phyloP scores from a whole-genome alignment of 2,797 vertebrate species.

The Onychomys arenicola region DNA sequence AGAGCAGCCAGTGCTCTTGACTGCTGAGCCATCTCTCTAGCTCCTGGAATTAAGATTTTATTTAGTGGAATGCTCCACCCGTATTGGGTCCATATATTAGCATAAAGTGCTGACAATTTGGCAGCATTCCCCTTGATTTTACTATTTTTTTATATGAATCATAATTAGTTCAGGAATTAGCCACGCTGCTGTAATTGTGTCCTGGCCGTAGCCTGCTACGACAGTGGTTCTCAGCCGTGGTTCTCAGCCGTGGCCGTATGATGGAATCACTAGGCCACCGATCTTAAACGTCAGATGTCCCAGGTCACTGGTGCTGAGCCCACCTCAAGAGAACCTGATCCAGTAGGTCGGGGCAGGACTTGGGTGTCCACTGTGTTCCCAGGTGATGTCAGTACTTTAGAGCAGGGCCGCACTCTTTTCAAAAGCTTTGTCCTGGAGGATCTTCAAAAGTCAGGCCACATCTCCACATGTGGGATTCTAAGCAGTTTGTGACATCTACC shows the following conservation, averaged over 20 bases:
- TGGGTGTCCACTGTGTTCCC: background rate
- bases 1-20: background rate
- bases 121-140: background rate
- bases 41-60: constrained; percentile 16
- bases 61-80: background rate
- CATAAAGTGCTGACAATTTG: constrained; percentile 21
- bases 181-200: background rate
- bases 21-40: background rate
- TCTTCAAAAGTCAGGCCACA: background rate
- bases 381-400: background rate
- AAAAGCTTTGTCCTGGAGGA: background rate
- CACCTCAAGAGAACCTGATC: background rate
- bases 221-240: background rate
- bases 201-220: background rate
- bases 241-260: background rate
- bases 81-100: background rate
- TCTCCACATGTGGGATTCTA: background rate
- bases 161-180: constrained; percentile 9
- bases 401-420: background rate
- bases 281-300: background rate
- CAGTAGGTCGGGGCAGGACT: background rate
- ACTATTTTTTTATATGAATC: background rate
- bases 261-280: background rate
- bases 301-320: background rate
- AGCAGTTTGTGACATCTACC: background rate